Evolutionary conservation across 2,797 vertebrate species (phyloP), one percentile per base, ranked within the genome.

Genomic region (Sardinella longiceps): DNA sequence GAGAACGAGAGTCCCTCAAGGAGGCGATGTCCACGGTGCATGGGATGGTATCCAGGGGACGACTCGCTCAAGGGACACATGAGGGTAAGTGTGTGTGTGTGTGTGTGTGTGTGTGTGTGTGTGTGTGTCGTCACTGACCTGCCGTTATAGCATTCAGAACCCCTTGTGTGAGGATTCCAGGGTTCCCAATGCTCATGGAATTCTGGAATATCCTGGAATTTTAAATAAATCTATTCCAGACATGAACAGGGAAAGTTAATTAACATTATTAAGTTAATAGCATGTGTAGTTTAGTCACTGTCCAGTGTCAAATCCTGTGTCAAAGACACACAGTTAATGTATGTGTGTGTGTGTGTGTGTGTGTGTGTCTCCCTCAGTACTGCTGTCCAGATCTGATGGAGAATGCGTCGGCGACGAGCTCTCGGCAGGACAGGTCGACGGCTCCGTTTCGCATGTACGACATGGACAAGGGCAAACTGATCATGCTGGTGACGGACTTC

Each of bases 401-500:
- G 88, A 90, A 90, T 74, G 88, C 91, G 70, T 92, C 95, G 88
- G 90, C 90, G 0, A 93, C 90, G 83, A 18, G 90, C 18, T 56
- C 82, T 39, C 94, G 93, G 86, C 90, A 89, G 28, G 95, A 95
- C 25, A 88, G 87, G 90, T 90, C 88, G 7, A 90, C 88, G 84
- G 48, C 90, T 63, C 81, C 89, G 77, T 87, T 87, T 81, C 88
- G 92, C 81, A 50, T 83, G 77, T 45, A 82, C 86, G 96, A 97
- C 82, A 89, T 89, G 43, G 96, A 97, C 84, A 95, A 94, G 91
- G 96, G 96, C 91, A 99, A 99, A 90, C 92, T 97, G 91, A 98
- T 99, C 91, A 99, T 99, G 98, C 94, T 99, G 87, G 97, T 99
- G 81, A 97, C 97, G 1, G 98, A 99, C 85, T 99, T 99, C 87